Base-by-base conservation (phyloP, 2,888 invertebrate genomes). In the Sesia apiformis region DNA sequence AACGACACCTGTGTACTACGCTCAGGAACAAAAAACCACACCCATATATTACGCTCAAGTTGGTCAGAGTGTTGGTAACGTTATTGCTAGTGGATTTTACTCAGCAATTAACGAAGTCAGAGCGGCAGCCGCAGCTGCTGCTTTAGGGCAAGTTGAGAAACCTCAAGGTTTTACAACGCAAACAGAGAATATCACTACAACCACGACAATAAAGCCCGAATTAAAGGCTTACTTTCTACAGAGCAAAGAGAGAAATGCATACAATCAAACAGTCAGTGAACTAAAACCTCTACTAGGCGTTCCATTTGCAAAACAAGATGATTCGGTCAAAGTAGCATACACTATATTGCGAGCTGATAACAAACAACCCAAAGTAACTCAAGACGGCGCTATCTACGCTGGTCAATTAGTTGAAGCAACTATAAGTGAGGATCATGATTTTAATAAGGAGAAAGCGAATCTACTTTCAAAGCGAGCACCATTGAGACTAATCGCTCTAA, bases 51-150 rank as follows among this genome's bases (percentile, higher is more conserved):
- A 90, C 55, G 82, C 88, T 4, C 90, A 90, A 66, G 76, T 90
- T 0, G 84, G 84, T 23, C 84, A 80, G 69, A 81, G 75, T 51
- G 76, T 84, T 3, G 84, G 80, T 0, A 76, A 74, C 60, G 73
- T 77, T 46, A 72, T 84, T 49, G 81, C 86, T 1, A 81, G 79
- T 59, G 84, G 84, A 0, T 85, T 91, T 61, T 93, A 91, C 63
- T 89, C 93, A 1, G 91, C 92, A 0, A 76, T 93, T 40, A 92
- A 93, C 7, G 93, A 91, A 60, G 90, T 91, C 39, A 91, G 93
- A 72, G 91, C 91, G 0, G 92, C 92, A 6, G 92, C 92, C 52
- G 91, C 91, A 0, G 92, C 92, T 5, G 92, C 92, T 52, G 90
- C 91, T 41, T 67, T 92, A 55, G 91, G 91, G 0, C 90, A 92